A percentile compares a stretch with the other conserved stretches of the same genome.
Evolutionary conservation across 2,888 invertebrate species (phyloP).

Genomic region (Xanthia icteritia): DNA sequence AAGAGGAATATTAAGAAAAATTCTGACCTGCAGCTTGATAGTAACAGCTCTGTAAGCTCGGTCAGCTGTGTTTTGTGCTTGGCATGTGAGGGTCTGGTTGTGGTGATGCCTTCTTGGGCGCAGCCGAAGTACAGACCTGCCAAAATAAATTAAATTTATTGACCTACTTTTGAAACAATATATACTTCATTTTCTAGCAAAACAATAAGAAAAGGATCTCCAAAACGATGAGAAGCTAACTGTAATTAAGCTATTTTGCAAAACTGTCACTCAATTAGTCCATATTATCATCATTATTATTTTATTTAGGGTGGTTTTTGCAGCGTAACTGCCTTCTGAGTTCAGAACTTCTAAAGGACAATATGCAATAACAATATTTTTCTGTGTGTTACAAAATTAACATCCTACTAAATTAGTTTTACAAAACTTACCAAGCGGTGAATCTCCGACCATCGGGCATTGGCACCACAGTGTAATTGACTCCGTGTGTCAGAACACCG

Average conservation of each 20-base stretch:
- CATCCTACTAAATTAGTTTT: neutral
- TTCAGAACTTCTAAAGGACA: neutral
- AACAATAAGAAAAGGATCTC: neutral
- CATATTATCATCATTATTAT: neutral
- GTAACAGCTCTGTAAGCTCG: constrained; percentile 95
- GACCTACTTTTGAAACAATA: neutral
- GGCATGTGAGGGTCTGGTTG: constrained; percentile 97
- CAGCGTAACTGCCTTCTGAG: too few species aligned
- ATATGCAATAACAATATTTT: too few species aligned
- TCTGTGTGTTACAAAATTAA: too few species aligned
- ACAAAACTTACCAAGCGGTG: constrained; percentile 91
- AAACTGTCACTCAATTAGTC: neutral
- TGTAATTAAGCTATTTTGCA: neutral
- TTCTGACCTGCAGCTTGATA: constrained; percentile 94
- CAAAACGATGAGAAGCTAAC: neutral
- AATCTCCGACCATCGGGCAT: constrained; percentile 94
- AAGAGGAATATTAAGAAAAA: neutral
- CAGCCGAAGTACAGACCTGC: constrained; percentile 93
- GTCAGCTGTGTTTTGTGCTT: constrained; percentile 97
- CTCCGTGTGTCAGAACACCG: constrained; percentile 94
- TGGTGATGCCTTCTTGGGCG: constrained; percentile 97
- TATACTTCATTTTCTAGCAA: neutral
- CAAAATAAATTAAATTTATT: neutral
- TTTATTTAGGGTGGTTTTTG: neutral
- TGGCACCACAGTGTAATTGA: constrained; percentile 93